Evolutionary conservation across 2,888 invertebrate genomes (phyloP), one percentile per base, ranked within the genome.

Genomic region (Lasioglossum malachurum): DNA sequence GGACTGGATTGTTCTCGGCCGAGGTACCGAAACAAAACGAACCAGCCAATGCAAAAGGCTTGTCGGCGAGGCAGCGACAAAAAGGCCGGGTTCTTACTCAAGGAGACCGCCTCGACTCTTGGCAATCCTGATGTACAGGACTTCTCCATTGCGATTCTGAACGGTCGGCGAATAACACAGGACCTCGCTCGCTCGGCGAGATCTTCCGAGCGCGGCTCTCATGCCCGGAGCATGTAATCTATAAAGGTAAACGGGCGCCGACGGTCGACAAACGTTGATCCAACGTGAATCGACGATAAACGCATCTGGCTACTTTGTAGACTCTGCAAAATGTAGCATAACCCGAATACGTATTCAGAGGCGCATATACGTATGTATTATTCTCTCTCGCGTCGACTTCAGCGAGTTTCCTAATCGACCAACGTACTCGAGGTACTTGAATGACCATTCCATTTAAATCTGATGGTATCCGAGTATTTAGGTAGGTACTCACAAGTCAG

Each of bases 81-180:
- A 78, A 75, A 60, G 57, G 14, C 12, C 16, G 69, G 4, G 31
- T 41, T 71, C 78, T 60, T 84, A 41, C 74, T 74, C 46, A 5
- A 31, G 14, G 35, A 27, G 35, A 69, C n/a, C 53, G 38, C 49
- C 49, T 38, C 72, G 67, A 44, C 53, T 83, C 74, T 77, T 75
- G 84, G 84, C 71, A 78, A 78, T 86, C 75, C 69, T 49, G 80
- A 41, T 75, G 31, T 44, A 71, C 80, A 73, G 44, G 80, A 72
- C 60, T 82, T 85, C 86, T 86, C 81, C 78, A 80, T 88, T 89
- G 84, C 81, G 16, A 35, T 38, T 75, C 57, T 72, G 82, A 83
- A 84, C 79, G 77, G 80, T 75, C 41, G 14, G 69, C 57, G 82
- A 89, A 84, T 82, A 86, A 78, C 78, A 78, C 78, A 60, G 72